A percentile compares a stretch with the other conserved stretches of the same genome.
Conservation (phyloP, 2,113 vertebrate genomes). For the rabbit (Oryctolagus cuniculus) region mOryCun1.1 NC_091436.1:83926501-83927000, state of each 20-base stretch:
- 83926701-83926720: slow-evolving; percentile 10
- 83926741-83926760: background rate
- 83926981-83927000: slow-evolving; percentile 29
- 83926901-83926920: background rate
- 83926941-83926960: background rate
- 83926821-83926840: background rate
- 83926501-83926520: background rate
- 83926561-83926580: background rate
- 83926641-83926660: background rate
- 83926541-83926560: background rate
- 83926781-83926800: background rate
- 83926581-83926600: background rate
- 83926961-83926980: slow-evolving; percentile 13
- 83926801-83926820: too few relatives aligned
- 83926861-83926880: background rate
- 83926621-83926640: background rate
- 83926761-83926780: background rate
- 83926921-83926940: background rate
- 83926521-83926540: background rate
- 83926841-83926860: background rate
- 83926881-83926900: background rate
- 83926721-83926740: background rate
- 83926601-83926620: background rate
- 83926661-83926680: background rate
- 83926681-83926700: background rate